phyloP scores from a whole-genome alignment of 2,113 vertebrate species.

The Shinisaurus crocodilurus region DNA sequence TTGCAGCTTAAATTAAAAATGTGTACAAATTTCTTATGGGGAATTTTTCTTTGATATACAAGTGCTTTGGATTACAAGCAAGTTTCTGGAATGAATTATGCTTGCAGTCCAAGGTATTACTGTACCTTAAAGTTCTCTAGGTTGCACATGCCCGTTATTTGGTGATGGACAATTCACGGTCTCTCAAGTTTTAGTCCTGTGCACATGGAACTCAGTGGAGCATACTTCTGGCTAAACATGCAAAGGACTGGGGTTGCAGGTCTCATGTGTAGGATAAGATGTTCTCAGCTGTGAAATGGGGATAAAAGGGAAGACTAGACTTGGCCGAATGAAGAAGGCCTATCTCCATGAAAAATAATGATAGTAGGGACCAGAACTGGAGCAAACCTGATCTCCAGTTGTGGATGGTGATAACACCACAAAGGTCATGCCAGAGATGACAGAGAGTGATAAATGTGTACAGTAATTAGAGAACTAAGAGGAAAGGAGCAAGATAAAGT shows the following conservation, averaged over 20 bases:
- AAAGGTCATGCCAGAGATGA: background rate
- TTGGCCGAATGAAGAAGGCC: background rate
- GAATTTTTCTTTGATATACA: too few relatives aligned
- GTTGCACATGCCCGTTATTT: background rate
- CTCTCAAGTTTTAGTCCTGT: background rate
- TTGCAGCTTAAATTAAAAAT: too few relatives aligned
- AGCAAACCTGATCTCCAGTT: background rate
- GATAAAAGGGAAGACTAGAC: background rate
- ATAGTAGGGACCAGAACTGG: background rate
- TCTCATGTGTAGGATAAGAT: background rate
- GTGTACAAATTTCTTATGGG: too few relatives aligned
- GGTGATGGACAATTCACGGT: background rate
- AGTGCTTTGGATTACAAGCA: too few relatives aligned
- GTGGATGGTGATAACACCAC: background rate
- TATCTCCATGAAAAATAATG: background rate
- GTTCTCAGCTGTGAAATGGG: background rate
- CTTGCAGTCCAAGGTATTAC: too few relatives aligned
- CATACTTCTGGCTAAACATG: background rate
- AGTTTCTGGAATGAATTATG: too few relatives aligned
- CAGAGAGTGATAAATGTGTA: background rate
- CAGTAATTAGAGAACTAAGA: background rate
- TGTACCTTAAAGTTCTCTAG: background rate
- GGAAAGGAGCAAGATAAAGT: background rate
- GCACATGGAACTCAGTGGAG: background rate
- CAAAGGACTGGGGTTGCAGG: background rate